Evolutionary conservation across 2,888 invertebrate species (phyloP), one percentile per base, ranked within the genome.

Genomic region (Euclidia mi): DNA sequence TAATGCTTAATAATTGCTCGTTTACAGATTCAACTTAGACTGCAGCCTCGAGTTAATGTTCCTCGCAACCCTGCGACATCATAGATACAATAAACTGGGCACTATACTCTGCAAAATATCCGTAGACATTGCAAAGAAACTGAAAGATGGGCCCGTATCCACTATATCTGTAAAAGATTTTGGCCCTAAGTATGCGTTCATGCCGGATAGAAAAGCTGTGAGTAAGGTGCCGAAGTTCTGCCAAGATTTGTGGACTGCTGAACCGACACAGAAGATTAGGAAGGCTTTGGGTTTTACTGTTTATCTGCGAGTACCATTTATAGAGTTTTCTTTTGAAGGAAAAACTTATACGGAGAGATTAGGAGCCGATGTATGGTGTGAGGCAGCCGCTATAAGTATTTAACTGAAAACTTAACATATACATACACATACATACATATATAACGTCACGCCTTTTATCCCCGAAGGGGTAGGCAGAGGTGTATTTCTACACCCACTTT

Each of bases 1-100:
- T n/a, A n/a, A n/a, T n/a, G n/a, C n/a, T 2, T 12, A 11, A 9
- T 3, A 0, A 12, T 10, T 47, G 12, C 28, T 25, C 40, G 0
- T 34, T 83, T 84, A 25, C 82, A 94, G 94, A 55, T 96, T 94
- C 70, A 89, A 95, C 14, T 94, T 95, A 0, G 94, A 96, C 52
- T 96, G 96, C 78, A 90, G 96, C 1, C 76, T 96, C 35, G 97
- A 97, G 85, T 82, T 97, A 11, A 96, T 96, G 96, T 97, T 97
- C 65, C 71, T 97, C 17, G 95, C 91, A 0, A 96, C 96, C 0
- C 72, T 94, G 2, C 90, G 93, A 0, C 88, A 95, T 17, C 95
- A 95, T 61, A 90, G 95, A 50, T 74, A 86, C 0, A 89, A 89
- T 10, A 95, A 95, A 10, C 90, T 97, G 10, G 96, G 88, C 0